Percentiles rank a stretch among this genome's conserved stretches.
These are phyloP conservation scores for Gymnarchus niloticus DNA, from an alignment of 2,113 vertebrate genomes.

Conservation along the genomic window DNA sequence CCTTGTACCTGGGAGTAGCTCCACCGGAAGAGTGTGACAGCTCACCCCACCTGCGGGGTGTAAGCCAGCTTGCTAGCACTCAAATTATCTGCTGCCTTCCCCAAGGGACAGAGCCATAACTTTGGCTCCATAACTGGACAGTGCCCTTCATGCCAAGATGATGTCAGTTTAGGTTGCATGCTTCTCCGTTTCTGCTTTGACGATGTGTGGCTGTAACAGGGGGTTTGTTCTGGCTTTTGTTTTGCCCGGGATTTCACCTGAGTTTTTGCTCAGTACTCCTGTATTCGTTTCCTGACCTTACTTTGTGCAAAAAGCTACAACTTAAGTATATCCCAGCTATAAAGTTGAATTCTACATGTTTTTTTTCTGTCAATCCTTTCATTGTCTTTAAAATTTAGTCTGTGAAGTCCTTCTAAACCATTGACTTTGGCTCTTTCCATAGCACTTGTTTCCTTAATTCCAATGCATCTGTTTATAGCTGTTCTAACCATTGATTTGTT, in stretches of 20 bases:
- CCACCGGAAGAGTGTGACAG: conserved; percentile 38
- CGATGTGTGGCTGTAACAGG: background rate
- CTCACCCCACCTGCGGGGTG: conserved; percentile 17
- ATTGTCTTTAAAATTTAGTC: background rate
- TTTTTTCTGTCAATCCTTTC: conserved; percentile 3
- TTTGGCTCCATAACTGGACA: conserved; percentile 10
- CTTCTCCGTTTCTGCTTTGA: background rate
- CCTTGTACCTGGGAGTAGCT: too few species aligned
- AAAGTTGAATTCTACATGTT: background rate
- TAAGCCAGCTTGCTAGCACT: conserved; percentile 24
- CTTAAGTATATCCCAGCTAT: background rate
- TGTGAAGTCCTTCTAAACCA: conserved; percentile 6
- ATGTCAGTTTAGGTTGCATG: background rate
- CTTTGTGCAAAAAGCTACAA: background rate
- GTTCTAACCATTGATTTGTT: conserved; percentile 27
- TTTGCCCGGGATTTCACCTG: background rate
- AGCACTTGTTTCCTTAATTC: conserved; percentile 28
- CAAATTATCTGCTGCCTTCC: conserved; percentile 13
- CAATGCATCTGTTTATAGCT: conserved; percentile 16
- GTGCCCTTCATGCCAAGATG: background rate
- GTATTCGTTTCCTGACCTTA: background rate
- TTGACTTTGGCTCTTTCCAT: conserved; percentile 39
- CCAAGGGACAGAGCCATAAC: background rate
- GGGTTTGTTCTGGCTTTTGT: background rate
- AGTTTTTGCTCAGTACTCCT: background rate